Base-by-base conservation (phyloP, 2,888 invertebrate genomes). In the Drosophila yooni region DNA sequence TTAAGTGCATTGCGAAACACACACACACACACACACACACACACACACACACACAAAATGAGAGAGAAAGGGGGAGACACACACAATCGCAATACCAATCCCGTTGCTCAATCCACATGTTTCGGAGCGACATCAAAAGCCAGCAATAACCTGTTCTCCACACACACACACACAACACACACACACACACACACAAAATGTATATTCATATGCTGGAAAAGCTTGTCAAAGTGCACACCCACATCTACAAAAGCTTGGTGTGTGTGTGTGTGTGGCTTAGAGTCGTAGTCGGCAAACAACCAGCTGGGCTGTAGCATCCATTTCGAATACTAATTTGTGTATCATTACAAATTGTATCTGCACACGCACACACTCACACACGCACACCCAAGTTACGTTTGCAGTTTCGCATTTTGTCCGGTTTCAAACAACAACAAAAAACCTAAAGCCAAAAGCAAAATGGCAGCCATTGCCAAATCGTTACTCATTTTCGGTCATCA, bases 321-420 rank as follows among this genome's bases (percentile, higher is more conserved):
- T 89, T 85, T 80, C 89, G 83, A 81, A 89, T 81, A 89, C 82
- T 90, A 91, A 90, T 91, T 91, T 91, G 91, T 88, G 88, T 90
- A 90, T 88, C 88, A 87, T 91, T 86, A 89, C 89, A 90, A 89
- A 87, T 90, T 90, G 83, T 81, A 85, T 83, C 80, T 70, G 68
- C 70, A 74, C 75, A 68, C 76, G 71, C 64, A 74, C 70, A 63
- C 69, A 72, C 54, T 50, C 56, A 58, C 43, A 38, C 46, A 31
- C 38, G 31, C 60, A 10, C n/a, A 36, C 21, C 53, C 48, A 60
- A 73, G 60, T 48, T 34, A 68, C 59, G 65, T 50, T 72, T 75
- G 34, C 74, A 74, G 62, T 69, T 70, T 71, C 64, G 73, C 66
- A 63, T 76, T 75, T 81, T 73, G 64, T 72, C 64, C 56, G 66